Evolutionary conservation across 2,113 vertebrate species (phyloP).

Genomic region (Lota lota): DNA sequence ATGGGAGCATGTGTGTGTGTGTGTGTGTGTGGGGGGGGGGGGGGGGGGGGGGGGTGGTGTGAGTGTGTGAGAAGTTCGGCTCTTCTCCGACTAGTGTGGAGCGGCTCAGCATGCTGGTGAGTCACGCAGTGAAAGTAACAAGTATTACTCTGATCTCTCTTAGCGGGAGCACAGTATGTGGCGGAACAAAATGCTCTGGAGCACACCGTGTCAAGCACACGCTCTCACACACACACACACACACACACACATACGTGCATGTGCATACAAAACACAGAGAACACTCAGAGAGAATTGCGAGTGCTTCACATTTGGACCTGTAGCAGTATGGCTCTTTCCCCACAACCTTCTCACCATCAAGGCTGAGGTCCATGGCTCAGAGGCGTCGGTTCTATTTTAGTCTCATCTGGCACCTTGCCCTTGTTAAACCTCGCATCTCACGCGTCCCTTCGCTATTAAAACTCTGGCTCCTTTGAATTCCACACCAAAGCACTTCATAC

Average conservation of each 20-base stretch:
- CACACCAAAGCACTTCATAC: not conserved
- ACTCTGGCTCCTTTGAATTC: not conserved
- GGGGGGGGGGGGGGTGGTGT: no score
- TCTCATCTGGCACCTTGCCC: not conserved
- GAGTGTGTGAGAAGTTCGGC: not conserved
- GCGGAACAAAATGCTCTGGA: not conserved
- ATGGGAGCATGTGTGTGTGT: not conserved
- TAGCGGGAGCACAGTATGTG: not conserved
- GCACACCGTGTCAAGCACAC: not conserved
- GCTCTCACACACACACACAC: not conserved
- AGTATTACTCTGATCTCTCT: no score
- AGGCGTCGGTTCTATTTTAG: not conserved
- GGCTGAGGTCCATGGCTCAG: not conserved
- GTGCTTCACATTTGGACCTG: no score
- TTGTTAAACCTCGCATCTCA: not conserved
- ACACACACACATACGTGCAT: not conserved
- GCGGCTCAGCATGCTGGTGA: no score
- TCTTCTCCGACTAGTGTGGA: no score
- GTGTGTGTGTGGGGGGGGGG: slow-evolving; percentile 2
- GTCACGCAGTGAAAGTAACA: no score
- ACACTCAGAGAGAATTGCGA: no score
- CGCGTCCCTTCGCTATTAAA: not conserved
- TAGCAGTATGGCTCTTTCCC: no score
- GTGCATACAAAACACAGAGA: no score
- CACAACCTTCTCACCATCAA: not conserved